Evolutionary conservation across 1,140 invertebrate genomes (phyloP).

Genomic region (Drosophila trapezifrons): DNA sequence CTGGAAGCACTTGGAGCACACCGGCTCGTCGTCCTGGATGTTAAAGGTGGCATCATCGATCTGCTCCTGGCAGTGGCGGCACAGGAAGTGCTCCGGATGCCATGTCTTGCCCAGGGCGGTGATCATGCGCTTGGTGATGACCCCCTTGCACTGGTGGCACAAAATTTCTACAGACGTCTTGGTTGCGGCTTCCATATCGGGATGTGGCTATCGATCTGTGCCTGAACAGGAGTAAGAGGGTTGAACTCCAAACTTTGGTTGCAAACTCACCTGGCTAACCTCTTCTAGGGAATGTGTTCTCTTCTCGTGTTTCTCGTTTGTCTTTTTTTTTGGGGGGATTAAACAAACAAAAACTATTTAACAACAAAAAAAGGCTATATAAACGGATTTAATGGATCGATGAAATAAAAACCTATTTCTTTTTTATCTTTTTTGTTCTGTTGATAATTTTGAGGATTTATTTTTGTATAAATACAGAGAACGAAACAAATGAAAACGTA

Average conservation of each 20-base stretch:
- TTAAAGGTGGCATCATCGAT: conserved; percentile 88
- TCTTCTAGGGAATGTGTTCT: no score
- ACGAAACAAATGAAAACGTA: conserved; percentile 65
- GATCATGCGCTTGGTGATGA: conserved; percentile 72
- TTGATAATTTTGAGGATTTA: conserved; percentile 46
- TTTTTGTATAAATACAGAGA: conserved; percentile 39
- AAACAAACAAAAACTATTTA: conserved; percentile 19
- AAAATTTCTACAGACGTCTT: conserved; percentile 54
- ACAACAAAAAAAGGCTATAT: conserved; percentile 1
- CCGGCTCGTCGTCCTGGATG: conserved; percentile 88
- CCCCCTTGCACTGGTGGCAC: conserved; percentile 79
- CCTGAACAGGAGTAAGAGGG: rapidly evolving
- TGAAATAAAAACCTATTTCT: neutral
- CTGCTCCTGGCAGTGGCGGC: conserved; percentile 88
- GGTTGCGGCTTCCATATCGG: neutral
- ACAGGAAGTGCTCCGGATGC: conserved; percentile 99
- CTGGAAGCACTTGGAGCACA: conserved; percentile 90
- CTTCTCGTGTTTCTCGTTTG: neutral
- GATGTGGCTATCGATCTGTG: neutral
- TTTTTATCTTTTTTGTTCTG: conserved; percentile 42
- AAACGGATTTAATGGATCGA: neutral
- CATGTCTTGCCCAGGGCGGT: conserved; percentile 99
- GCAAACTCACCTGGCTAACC: neutral
- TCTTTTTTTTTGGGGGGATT: neutral
- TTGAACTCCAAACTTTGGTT: no score